Evolutionary conservation across 1,140 invertebrate genomes (phyloP), one percentile per base, ranked within the genome.

Genomic region (Plodia interpunctella): DNA sequence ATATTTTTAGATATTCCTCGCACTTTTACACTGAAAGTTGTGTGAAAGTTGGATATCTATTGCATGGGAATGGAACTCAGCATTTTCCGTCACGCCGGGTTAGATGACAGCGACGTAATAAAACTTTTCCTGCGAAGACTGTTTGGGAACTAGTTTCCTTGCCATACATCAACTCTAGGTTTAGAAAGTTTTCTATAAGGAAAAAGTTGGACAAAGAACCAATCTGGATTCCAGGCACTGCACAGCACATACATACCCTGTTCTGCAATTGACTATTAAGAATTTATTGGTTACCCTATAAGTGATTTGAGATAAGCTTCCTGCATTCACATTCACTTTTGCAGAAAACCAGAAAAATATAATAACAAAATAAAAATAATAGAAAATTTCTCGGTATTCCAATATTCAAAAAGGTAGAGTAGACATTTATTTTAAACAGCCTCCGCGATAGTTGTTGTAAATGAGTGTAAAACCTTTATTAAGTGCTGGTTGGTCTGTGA

Each of bases 91-190:
- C 55, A 57, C 51, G 44, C 55, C 44, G 66, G 57, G 66, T 58
- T 63, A 65, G 63, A 70, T 66, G 67, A 63, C 65, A 59, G 44
- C 49, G 51, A 56, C 56, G 59, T 66, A 66, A 70, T 66, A 63
- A 63, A 70, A 70, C 60, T 70, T 69, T 57, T 63, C 55, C 63
- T 21, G 8, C 57, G 32, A 35, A 59, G 58, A 58, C 59, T 57
- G 13, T 44, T 44, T 44, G 32, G 28, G 55, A 58, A 62, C 59
- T 55, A 64, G 59, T 63, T 63, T 51, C 52, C 25, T 51, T 51
- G 10, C 49, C 49, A 21, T 21, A 44, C 38, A 44, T 44, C 30
- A 32, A 32, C 30, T 32, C 30, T 32, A 32, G 30, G 30, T 32
- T 32, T 44, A 44, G 38, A 44, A 44, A 44, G 13, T 44, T 44